These are phyloP conservation scores for Falco rusticolus DNA, from an alignment of 2,797 vertebrate genomes.

Conservation along the genomic window DNA sequence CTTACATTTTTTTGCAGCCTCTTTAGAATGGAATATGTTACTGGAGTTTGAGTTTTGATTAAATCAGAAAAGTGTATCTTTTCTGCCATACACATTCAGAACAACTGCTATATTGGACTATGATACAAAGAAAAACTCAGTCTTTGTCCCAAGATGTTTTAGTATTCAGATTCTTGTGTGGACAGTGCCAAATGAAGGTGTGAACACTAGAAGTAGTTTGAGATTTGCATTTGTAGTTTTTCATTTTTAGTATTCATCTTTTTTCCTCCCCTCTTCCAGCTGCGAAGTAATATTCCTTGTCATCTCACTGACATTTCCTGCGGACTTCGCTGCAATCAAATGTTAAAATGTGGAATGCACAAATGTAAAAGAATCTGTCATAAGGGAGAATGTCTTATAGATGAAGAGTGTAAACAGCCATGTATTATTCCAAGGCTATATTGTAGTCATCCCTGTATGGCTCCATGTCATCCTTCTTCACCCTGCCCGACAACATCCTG, in stretches of 20 bases:
- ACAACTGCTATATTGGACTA: background rate
- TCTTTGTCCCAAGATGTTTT: background rate
- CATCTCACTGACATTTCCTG: constrained; percentile 97
- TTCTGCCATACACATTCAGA: background rate
- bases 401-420: constrained; percentile 89
- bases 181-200: background rate
- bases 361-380: constrained; percentile 94
- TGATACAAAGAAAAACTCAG: background rate
- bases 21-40: background rate
- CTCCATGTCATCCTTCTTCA: constrained; percentile 87
- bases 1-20: background rate
- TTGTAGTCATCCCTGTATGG: constrained; percentile 91
- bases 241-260: background rate
- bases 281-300: constrained; percentile 97
- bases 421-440: constrained; percentile 84
- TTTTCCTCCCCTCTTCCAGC: constrained; percentile 73
- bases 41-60: background rate
- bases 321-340: constrained; percentile 88
- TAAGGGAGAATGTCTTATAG: constrained; percentile 89
- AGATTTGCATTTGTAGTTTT: background rate
- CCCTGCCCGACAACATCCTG: constrained; percentile 88
- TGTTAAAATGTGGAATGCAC: constrained; percentile 89
- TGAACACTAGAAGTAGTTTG: background rate
- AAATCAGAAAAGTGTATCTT: background rate
- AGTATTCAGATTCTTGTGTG: background rate